Percentiles rank a stretch among this genome's conserved stretches.
Conservation (phyloP, 2,888 invertebrate species). For the Drosophila paranaensis region DNA sequence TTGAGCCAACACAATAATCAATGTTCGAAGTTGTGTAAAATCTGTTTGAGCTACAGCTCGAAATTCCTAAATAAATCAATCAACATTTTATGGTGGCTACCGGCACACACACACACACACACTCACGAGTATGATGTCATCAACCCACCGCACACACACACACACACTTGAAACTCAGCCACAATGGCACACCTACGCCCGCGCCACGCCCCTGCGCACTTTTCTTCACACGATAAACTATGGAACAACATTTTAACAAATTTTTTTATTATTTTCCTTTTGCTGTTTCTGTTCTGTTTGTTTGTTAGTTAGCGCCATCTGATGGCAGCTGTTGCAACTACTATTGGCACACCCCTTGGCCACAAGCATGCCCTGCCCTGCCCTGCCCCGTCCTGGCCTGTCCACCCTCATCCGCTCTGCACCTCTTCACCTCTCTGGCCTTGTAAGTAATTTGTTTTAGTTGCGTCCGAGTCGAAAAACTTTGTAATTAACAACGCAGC, state of each 20-base stretch:
- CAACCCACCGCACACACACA: conserved; percentile 9
- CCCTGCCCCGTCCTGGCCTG: too few relatives aligned
- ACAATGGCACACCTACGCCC: conserved; percentile 7
- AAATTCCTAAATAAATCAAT: conserved; percentile 31
- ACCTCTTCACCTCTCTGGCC: too few relatives aligned
- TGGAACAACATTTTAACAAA: conserved; percentile 31
- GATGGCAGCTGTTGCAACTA: conserved; percentile 33
- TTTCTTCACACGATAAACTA: conserved; percentile 27
- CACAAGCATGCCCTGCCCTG: background rate
- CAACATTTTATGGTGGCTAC: conserved; percentile 13
- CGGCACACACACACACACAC: background rate
- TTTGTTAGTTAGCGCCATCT: conserved; percentile 23
- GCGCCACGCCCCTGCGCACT: conserved; percentile 3
- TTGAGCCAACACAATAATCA: conserved; percentile 10
- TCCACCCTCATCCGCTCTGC: too few relatives aligned
- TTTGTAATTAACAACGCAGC: conserved; percentile 70
- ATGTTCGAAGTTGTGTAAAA: conserved; percentile 20
- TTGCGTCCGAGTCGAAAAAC: conserved; percentile 68
- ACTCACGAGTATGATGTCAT: conserved; percentile 19
- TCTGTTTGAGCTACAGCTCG: conserved; percentile 14
- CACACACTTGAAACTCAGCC: conserved; percentile 43
- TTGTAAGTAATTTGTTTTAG: conserved; percentile 64
- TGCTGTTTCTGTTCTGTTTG: background rate
- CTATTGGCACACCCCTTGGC: conserved; percentile 9
- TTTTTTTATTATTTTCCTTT: conserved; percentile 24